Evolutionary conservation across 2,113 vertebrate genomes (phyloP).

Genomic region (Ictalurus furcatus): DNA sequence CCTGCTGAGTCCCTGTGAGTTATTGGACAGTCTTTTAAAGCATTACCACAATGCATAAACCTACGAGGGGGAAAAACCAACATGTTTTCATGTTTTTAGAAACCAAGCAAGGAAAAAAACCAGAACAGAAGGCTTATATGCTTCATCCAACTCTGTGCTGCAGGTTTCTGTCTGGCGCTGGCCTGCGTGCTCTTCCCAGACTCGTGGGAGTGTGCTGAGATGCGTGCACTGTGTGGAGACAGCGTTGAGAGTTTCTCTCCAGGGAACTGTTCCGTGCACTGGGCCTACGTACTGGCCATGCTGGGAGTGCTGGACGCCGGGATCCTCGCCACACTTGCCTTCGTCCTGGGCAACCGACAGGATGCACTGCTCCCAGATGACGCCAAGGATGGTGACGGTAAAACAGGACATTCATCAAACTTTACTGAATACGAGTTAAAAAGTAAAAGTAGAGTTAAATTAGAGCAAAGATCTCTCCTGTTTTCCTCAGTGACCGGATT

Average conservation of each 20-base stretch:
- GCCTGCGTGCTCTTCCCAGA: slow-evolving; percentile 81
- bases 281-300: slow-evolving; percentile 80
- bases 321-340: slow-evolving; percentile 78
- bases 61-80: not conserved
- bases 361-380: slow-evolving; percentile 78
- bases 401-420: not conserved
- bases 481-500: slow-evolving; percentile 67
- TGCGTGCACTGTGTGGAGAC: slow-evolving; percentile 77
- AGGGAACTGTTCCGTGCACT: slow-evolving; percentile 78
- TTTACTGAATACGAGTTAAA: not conserved
- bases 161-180: slow-evolving; percentile 77
- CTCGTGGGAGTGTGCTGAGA: slow-evolving; percentile 79
- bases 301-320: slow-evolving; percentile 77
- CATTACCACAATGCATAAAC: not conserved
- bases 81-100: not conserved
- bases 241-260: slow-evolving; percentile 76
- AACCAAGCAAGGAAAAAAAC: not conserved
- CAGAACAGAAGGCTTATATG: not conserved
- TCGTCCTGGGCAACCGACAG: slow-evolving; percentile 80
- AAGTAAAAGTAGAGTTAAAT: not conserved
- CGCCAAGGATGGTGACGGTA: slow-evolving; percentile 65
- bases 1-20: not conserved
- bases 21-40: not conserved
- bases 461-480: not conserved
- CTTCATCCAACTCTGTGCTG: not conserved